Conservation (phyloP, 1,140 invertebrate species). For the Drosophila baimaii region DNA sequence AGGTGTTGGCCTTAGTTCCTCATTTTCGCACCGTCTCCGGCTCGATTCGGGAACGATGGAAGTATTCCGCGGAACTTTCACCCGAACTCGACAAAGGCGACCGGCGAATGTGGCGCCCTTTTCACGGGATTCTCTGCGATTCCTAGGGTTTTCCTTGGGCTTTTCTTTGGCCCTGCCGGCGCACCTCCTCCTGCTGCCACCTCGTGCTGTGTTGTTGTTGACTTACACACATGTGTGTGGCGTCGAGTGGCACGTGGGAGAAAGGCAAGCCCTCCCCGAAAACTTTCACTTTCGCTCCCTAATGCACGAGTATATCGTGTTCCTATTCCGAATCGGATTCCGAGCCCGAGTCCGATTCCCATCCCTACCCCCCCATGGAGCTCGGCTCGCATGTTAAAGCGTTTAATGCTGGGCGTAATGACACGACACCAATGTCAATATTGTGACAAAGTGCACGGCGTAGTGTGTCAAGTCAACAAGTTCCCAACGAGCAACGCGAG, state of each 20-base stretch:
- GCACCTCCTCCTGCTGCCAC: neutral
- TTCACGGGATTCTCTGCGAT: constrained; percentile 36
- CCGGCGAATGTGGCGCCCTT: constrained; percentile 69
- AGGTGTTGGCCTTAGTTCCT: constrained; percentile 31
- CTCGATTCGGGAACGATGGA: constrained; percentile 23
- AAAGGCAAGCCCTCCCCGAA: constrained; percentile 10
- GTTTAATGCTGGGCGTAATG: constrained; percentile 75
- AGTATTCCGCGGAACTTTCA: constrained; percentile 64
- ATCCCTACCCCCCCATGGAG: constrained; percentile 6
- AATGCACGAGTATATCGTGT: constrained; percentile 15
- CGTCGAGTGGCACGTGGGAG: constrained; percentile 48
- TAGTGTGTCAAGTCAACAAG: constrained; percentile 78
- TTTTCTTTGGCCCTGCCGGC: neutral
- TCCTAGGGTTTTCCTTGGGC: constrained; percentile 49
- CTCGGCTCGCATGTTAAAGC: constrained; percentile 69
- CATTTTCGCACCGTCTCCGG: constrained; percentile 35
- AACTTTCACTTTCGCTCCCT: constrained; percentile 26
- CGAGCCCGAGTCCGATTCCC: constrained; percentile 12
- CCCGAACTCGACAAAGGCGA: constrained; percentile 56
- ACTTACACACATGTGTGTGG: constrained; percentile 46
- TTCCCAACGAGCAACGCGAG: constrained; percentile 31
- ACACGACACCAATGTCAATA: constrained; percentile 82
- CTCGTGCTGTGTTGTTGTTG: constrained; percentile 32
- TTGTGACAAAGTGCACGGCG: constrained; percentile 61
- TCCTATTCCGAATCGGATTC: constrained; percentile 20